Percentiles rank a stretch among this genome's conserved stretches.
These are phyloP conservation scores for Cichlasoma orientale DNA, from an alignment of 2,797 vertebrate genomes.

Conservation along the genomic window DNA sequence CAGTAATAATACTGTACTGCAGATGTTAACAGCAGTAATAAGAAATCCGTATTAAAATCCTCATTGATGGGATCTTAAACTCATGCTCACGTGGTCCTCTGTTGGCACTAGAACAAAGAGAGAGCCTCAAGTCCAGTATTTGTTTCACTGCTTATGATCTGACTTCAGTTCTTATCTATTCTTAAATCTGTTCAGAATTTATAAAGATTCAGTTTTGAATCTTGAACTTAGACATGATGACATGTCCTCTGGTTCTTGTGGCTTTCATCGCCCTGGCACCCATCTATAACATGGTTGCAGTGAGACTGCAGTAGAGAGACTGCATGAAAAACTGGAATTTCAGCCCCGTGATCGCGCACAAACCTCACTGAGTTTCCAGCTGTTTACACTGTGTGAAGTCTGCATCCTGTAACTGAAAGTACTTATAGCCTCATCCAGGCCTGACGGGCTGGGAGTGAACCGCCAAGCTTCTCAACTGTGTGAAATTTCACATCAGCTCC, in stretches of 20 bases:
- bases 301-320: neutral
- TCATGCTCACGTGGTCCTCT: too few species aligned
- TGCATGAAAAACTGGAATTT: neutral
- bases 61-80: too few species aligned
- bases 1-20: too few species aligned
- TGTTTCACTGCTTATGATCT: neutral
- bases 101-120: too few species aligned
- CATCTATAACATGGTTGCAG: neutral
- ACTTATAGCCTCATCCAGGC: neutral
- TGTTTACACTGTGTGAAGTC: neutral
- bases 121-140: neutral
- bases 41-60: too few species aligned
- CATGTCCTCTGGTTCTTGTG: neutral
- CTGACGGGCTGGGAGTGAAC: neutral
- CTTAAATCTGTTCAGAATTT: neutral
- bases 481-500: neutral
- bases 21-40: neutral
- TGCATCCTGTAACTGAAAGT: neutral
- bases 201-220: neutral
- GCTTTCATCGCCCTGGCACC: accelerated
- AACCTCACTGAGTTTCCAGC: neutral
- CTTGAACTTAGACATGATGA: too few species aligned
- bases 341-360: neutral
- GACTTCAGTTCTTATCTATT: neutral
- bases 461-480: neutral